A percentile compares a stretch with the other conserved stretches of the same genome.
Conservation (phyloP, 2,113 vertebrate genomes). For the Ageneiosus marmoratus region DNA sequence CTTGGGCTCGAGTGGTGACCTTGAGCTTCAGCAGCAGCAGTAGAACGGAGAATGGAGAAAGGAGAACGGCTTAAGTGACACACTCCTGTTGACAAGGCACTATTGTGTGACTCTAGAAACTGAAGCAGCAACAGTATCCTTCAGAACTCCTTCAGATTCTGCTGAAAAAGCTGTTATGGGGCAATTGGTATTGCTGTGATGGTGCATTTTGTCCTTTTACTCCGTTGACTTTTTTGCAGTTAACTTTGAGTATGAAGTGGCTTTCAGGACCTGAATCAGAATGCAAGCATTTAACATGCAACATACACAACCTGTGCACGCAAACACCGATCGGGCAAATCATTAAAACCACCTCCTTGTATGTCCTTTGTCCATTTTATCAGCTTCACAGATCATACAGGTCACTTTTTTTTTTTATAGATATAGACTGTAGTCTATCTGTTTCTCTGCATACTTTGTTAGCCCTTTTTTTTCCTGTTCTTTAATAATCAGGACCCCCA, state of each 20-base stretch:
- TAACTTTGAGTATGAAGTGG: not conserved
- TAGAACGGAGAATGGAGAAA: no score
- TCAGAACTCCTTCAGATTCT: slow-evolving; percentile 21
- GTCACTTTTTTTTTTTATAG: no score
- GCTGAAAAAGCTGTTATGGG: slow-evolving; percentile 39
- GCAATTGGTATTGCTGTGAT: slow-evolving; percentile 25
- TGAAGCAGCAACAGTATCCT: slow-evolving; percentile 39
- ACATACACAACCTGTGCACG: not conserved
- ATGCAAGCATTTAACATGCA: not conserved
- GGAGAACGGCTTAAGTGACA: slow-evolving; percentile 31
- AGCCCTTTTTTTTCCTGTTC: no score
- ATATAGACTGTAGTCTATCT: no score
- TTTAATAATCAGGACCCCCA: no score
- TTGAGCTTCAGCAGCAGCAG: slow-evolving; percentile 34
- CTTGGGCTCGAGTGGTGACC: slow-evolving; percentile 41
- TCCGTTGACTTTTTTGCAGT: slow-evolving; percentile 5
- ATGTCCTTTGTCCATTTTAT: no score
- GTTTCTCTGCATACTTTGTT: no score
- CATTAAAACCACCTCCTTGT: no score
- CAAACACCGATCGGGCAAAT: no score
- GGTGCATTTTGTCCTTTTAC: slow-evolving; percentile 21
- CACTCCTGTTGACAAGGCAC: slow-evolving; percentile 37
- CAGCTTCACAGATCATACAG: no score
- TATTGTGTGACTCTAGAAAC: slow-evolving; percentile 35
- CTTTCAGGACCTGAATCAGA: not conserved